Conservation (phyloP, 2,888 invertebrate genomes). For the Parnassius glacialis region DNA sequence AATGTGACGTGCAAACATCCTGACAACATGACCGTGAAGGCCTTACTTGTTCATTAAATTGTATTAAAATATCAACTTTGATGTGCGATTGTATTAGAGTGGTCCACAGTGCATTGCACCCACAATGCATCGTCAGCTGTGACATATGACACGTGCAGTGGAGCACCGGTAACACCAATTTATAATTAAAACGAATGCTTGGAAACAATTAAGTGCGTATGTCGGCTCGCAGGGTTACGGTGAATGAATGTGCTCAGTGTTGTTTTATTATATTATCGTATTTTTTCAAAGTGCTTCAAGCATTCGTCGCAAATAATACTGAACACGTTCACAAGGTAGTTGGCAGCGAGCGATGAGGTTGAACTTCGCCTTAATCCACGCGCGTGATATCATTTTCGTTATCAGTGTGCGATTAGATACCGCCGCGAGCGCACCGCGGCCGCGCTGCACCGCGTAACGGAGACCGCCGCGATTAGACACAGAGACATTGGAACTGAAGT, state of each 20-base stretch:
- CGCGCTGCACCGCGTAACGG: slow-evolving; percentile 41
- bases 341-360: background rate
- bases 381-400: slow-evolving; percentile 43
- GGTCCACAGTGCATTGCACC: too few relatives aligned
- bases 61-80: too few relatives aligned
- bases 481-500: slow-evolving; percentile 40
- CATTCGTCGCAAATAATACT: background rate
- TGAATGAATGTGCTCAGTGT: background rate
- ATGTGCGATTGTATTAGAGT: too few relatives aligned
- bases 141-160: background rate
- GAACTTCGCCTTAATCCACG: slow-evolving; percentile 7
- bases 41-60: background rate
- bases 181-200: background rate
- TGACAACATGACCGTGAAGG: background rate
- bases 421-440: slow-evolving; percentile 50
- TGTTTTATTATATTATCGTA: too few relatives aligned
- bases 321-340: background rate
- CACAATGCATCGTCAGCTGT: background rate
- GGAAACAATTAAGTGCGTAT: background rate
- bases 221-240: background rate
- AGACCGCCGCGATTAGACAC: slow-evolving; percentile 27
- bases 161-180: background rate
- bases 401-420: slow-evolving; percentile 68
- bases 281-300: too few relatives aligned
- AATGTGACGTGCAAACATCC: background rate